Evolutionary conservation across 2,113 vertebrate species (phyloP), one percentile per base, ranked within the genome.

Genomic region (Dermatemys mawii): DNA sequence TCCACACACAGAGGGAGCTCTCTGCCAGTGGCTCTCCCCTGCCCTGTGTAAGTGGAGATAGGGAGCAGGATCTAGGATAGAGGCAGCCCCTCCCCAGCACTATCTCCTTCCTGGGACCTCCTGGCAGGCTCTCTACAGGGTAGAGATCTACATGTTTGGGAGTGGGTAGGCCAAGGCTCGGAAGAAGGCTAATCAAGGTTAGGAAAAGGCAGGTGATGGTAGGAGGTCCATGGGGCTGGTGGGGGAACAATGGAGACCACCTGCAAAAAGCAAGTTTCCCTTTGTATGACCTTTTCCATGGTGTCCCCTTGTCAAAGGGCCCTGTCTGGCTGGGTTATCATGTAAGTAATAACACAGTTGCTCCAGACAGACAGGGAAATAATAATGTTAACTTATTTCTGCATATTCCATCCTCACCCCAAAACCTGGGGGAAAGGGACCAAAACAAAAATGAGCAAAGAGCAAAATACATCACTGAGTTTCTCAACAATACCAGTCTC

Each of bases 251-350:
- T 87, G n/a, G 14, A 46, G 86, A 46, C 19, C 38, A 70, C 22
- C 38, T 84, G 41, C 81, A 83, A 91, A 90, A 78, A 12, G 32
- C 24, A 82, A 5, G 1, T 24, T 1, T 38, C 83, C 86, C 35
- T 5, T 10, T 84, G 63, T 26, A 22, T 27, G 1, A 2, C n/a
- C 83, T 35, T 75, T 84, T 88, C 81, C 38, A 35, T 27, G 6
- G 21, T 0, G 0, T 29, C 5, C 4, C 12, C 8, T 73, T 84
- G 38, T 48, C 51, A 4, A 75, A 88, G 78, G 41, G 21, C 78
- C 78, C 0, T 0, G 8, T 26, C 38, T 41, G 32, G 46, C 32
- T 38, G 32, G 29, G 5, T 46, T 60, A 11, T 38, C 57, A 46
- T 11, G 2, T 17, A 7, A 1, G 3, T 44, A 50, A 4, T 14